Base-by-base conservation (phyloP, 2,113 vertebrate genomes). In the Neogobius melanostomus region DNA sequence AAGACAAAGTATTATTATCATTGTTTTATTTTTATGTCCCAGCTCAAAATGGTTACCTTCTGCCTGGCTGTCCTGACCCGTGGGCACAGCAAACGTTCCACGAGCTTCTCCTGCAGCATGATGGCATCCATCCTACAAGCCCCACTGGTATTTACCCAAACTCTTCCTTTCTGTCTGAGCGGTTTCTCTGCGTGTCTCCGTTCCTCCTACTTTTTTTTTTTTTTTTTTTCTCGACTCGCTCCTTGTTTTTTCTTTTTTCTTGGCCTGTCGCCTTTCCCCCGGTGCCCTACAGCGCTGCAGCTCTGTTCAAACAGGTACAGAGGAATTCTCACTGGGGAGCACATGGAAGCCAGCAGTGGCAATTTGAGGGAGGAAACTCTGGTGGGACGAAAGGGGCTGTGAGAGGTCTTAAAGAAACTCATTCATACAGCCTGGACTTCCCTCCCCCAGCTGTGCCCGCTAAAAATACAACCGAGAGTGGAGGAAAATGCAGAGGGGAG, bases 91-190 rank as follows among this genome's bases (percentile, higher is more conserved):
- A 98, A 92, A 82, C 95, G 93, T 88, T 98, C 98, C 82, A 96
- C 96, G 71, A 99, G 92, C 85, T 95, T 97, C 87, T 96, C 96
- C 90, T 97, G 97, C 78, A 98, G 91, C 69, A 96, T 94, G 92
- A 98, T 94, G 63, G 96, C 93, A 91, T 99, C 95, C 98, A 99
- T 98, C 79, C 85, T 83, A 86, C 81, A 45, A 85, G 76, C 65
- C 11, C 87, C 79, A 69, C 52, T 6, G 16, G 6, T 56, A 56
- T 64, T 67, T 5, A 36, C 49, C 69, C 0, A 6, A 69, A 67
- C 75, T 69, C 69, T 67, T 75, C 48, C 52, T 74, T 80, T 51
- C 81, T 74, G 67, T 51, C 74, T 63, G 53, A 57, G 66, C 69
- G 69, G 62, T 72, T 68, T 81, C 57, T 76, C 74, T 76, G 54